phyloP scores from a whole-genome alignment of 2,888 invertebrate genomes.

The Chaetogeoica ovagalla region DNA sequence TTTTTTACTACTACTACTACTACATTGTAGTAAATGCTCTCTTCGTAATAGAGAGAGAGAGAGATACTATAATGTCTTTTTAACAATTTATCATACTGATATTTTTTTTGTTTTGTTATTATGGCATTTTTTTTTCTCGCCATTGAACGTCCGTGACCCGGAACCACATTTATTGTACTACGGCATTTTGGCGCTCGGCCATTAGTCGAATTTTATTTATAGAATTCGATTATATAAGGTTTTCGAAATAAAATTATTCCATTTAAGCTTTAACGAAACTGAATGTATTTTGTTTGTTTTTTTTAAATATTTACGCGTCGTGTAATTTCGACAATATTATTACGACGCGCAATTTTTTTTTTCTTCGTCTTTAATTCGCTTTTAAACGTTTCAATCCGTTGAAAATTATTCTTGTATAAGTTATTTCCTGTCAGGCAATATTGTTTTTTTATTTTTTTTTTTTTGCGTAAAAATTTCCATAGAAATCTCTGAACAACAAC shows the following conservation, averaged over 20 bases:
- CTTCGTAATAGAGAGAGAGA: too few relatives aligned
- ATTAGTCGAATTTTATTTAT: conserved; percentile 26
- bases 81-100: conserved; percentile 2
- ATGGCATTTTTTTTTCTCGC: not conserved
- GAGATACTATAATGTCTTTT: not conserved
- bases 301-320: not conserved
- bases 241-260: not conserved
- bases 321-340: not conserved
- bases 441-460: too few relatives aligned
- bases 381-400: too few relatives aligned
- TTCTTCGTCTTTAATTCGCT: too few relatives aligned
- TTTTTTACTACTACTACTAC: too few relatives aligned
- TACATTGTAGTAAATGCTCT: too few relatives aligned
- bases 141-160: conserved; percentile 23
- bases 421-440: too few relatives aligned
- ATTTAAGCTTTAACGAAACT: not conserved
- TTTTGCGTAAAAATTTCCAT: too few relatives aligned
- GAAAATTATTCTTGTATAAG: too few relatives aligned
- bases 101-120: conserved; percentile 13
- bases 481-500: too few relatives aligned
- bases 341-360: too few relatives aligned
- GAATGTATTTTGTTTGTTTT: not conserved
- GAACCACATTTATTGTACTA: conserved; percentile 23
- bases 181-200: conserved; percentile 27
- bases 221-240: conserved; percentile 19